phyloP scores from a whole-genome alignment of 2,797 vertebrate genomes.

The Syngnathus rostellatus region DNA sequence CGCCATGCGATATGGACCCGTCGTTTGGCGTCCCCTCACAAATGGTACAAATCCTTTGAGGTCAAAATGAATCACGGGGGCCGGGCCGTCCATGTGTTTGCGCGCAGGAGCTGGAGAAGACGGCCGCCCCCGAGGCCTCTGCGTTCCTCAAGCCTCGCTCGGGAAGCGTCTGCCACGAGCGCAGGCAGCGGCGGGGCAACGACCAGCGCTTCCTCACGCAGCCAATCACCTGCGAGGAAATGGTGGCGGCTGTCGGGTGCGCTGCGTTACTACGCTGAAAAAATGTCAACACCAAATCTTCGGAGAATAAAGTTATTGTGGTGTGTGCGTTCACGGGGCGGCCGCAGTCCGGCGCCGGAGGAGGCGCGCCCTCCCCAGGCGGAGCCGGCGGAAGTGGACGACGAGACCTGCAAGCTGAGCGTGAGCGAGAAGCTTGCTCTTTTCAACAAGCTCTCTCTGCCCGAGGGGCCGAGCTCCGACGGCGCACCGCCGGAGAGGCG shows the following conservation, averaged over 20 bases:
- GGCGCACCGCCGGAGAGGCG: conserved; percentile 54
- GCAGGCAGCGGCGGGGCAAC: conserved; percentile 54
- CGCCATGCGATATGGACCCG: conserved; percentile 23
- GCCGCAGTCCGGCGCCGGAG: conserved; percentile 35
- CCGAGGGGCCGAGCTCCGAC: conserved; percentile 27
- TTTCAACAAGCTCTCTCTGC: conserved; percentile 70
- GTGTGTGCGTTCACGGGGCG: not conserved
- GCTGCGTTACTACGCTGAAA: not conserved
- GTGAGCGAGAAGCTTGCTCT: conserved; percentile 75
- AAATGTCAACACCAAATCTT: no score
- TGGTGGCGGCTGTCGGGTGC: conserved; percentile 64
- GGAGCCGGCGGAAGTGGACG: conserved; percentile 41
- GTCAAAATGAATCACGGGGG: not conserved
- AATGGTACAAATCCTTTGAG: conserved; percentile 36
- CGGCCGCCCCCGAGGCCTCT: conserved; percentile 48
- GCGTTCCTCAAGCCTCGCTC: conserved; percentile 64
- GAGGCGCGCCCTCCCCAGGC: conserved; percentile 27
- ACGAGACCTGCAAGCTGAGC: conserved; percentile 69
- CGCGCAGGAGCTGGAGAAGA: conserved; percentile 70
- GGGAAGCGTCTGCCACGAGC: conserved; percentile 50
- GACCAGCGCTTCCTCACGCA: conserved; percentile 69
- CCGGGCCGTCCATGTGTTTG: not conserved
- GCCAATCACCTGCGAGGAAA: conserved; percentile 68
- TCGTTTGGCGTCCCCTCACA: conserved; percentile 37
- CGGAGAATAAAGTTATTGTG: no score